Evolutionary conservation across 2,888 invertebrate genomes (phyloP).

Genomic region (Embidobia sp.): DNA sequence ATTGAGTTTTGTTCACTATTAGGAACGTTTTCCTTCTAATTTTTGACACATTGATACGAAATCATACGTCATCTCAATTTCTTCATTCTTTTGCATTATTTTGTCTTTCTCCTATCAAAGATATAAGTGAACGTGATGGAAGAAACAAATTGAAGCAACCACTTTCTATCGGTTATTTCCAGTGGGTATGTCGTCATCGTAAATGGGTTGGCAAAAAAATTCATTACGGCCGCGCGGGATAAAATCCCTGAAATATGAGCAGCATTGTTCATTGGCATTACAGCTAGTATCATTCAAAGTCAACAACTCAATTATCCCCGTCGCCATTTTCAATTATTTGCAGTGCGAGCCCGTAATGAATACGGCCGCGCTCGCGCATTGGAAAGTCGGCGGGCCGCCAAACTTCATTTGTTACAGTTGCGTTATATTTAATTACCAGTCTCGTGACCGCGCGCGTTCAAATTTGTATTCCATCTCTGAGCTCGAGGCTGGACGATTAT

Average conservation of each 20-base stretch:
- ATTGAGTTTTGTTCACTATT: no score
- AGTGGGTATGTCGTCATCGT: no score
- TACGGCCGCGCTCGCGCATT: constrained; percentile 27
- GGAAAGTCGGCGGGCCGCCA: constrained; percentile 25
- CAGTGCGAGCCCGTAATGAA: constrained; percentile 1
- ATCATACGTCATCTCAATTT: no score
- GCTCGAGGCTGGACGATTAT: constrained; percentile 49
- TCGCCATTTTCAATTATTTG: constrained; percentile 37
- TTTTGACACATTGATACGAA: no score
- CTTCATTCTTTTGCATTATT: no score
- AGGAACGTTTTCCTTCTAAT: no score
- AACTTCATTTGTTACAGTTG: constrained; percentile 48
- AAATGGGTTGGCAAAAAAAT: no score
- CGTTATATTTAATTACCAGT: constrained; percentile 53
- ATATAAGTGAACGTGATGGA: no score
- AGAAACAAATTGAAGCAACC: no score
- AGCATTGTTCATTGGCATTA: constrained; percentile 3
- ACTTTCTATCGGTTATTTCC: no score
- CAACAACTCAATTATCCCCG: constrained; percentile 34
- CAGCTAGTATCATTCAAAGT: constrained; percentile 11
- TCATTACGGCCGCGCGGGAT: no score
- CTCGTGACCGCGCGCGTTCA: constrained; percentile 32
- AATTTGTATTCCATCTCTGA: constrained; percentile 48
- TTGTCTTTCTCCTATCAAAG: no score
- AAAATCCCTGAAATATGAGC: constrained; percentile 10